Base-by-base conservation (phyloP, 2,888 invertebrate genomes). In the Pseudanteris insignis region DNA sequence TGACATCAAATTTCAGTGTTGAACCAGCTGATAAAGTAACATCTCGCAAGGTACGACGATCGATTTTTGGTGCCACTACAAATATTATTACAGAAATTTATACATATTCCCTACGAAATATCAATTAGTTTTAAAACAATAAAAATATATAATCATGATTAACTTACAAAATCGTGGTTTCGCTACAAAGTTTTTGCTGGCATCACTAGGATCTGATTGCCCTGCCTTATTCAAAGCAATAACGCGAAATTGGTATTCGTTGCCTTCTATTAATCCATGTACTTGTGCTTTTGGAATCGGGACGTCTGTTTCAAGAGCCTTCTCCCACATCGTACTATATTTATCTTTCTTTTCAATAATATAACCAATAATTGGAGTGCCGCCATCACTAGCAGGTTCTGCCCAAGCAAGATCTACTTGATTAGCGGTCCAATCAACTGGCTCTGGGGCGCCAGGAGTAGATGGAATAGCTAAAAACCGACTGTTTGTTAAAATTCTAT, bases 31-130 rank as follows among this genome's bases (percentile, higher is more conserved):
- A 96, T 68, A 98, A 86, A 0, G 90, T 92, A 15, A 96, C 84
- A 72, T 94, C 92, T 47, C 92, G 91, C 72, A 97, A 86, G 73
- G 93, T 92, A 5, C 89, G 91, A 70, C 94, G 89, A 79, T 93
- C 93, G 76, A 96, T 98, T 83, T 90, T 92, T 1, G 96, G 98
- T 63, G 92, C n/a, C n/a, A n/a, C n/a, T n/a, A n/a, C n/a, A n/a
- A n/a, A n/a, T n/a, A n/a, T n/a, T n/a, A n/a, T n/a, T n/a, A n/a
- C n/a, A n/a, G n/a, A n/a, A n/a, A n/a, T n/a, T n/a, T n/a, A n/a
- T n/a, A n/a, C 94, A 85, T 18, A 86, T 83, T 0, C 90, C 89
- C 2, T 93, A 94, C 11, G 94, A 84, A 64, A 95, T n/a, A n/a
- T n/a, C 86, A 9, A 89, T 88, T 55, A 95, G 81, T 82, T 94